Evolutionary conservation across 2,797 vertebrate genomes (phyloP).

Genomic region (Artibeus lituratus): DNA sequence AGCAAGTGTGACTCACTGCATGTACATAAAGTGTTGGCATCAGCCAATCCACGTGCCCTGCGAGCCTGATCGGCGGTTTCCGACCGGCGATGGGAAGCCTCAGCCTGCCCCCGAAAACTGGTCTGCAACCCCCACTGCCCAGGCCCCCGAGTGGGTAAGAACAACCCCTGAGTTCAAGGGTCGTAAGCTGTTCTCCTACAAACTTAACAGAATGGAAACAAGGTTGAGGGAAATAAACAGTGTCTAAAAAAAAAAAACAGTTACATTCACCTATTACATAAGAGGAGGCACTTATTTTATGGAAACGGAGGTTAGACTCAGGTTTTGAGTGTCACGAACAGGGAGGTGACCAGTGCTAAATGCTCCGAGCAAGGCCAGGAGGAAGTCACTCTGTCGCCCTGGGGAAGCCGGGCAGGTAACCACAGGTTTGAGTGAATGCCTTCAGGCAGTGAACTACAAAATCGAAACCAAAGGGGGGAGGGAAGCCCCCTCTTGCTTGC

Average conservation of each 20-base stretch:
- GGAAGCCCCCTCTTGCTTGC: not conserved
- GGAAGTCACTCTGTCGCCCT: not conserved
- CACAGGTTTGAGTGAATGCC: not conserved
- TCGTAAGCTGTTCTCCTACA: not conserved
- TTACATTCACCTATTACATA: not conserved
- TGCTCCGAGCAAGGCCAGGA: not conserved
- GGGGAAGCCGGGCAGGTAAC: not conserved
- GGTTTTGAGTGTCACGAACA: not conserved
- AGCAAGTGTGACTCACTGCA: not conserved
- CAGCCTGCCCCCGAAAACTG: not conserved
- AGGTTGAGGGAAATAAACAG: not conserved
- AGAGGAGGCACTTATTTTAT: not conserved
- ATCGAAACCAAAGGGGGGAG: not conserved
- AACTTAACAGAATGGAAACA: not conserved
- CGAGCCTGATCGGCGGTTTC: too few relatives aligned
- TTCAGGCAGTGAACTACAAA: not conserved
- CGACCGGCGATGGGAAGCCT: too few relatives aligned
- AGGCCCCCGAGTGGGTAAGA: not conserved
- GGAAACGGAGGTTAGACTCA: not conserved
- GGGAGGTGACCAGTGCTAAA: not conserved
- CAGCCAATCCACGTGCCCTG: not conserved
- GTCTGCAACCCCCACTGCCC: too few relatives aligned
- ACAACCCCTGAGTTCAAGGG: not conserved
- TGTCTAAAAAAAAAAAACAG: not conserved
- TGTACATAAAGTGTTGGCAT: not conserved